A percentile compares a stretch with the other conserved stretches of the same genome.
Evolutionary conservation across 1,140 invertebrate genomes (phyloP).

Genomic region (Achatina immaculata): DNA sequence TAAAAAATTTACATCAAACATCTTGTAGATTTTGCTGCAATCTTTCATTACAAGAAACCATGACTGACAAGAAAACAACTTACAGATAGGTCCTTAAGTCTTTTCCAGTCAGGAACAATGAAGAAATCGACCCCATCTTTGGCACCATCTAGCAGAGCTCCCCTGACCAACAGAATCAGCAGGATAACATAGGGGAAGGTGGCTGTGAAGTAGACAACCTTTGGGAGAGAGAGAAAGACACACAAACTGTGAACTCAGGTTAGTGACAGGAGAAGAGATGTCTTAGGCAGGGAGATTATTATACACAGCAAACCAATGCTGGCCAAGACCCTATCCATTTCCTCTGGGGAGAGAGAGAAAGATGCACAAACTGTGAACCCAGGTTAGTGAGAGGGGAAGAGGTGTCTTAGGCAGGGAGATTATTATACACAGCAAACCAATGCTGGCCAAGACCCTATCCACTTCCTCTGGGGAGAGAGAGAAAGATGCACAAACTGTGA

Average conservation of each 20-base stretch:
- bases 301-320: too few species aligned
- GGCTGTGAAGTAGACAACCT: conserved; percentile 81
- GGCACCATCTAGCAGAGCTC: conserved; percentile 84
- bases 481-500: not conserved
- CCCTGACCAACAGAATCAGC: conserved; percentile 84
- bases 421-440: too few species aligned
- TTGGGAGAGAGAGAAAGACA: conserved; percentile 15
- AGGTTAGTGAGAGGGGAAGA: not conserved
- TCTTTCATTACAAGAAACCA: too few species aligned
- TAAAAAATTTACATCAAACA: too few species aligned
- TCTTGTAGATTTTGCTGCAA: too few species aligned
- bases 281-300: too few species aligned
- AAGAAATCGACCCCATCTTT: conserved; percentile 82
- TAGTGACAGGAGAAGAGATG: not conserved
- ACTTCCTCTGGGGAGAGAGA: too few species aligned
- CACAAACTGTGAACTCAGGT: not conserved
- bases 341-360: not conserved
- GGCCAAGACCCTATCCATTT: too few species aligned
- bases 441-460: too few species aligned
- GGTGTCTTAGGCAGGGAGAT: too few species aligned
- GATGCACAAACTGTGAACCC: not conserved
- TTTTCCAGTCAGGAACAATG: conserved; percentile 59
- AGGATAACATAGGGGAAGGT: conserved; percentile 88
- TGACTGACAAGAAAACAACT: too few species aligned
- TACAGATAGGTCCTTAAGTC: conserved; percentile 56